Percentiles rank a stretch among this genome's conserved stretches.
Conservation (phyloP, 2,888 invertebrate species). For the Dromius quadrimaculatus region DNA sequence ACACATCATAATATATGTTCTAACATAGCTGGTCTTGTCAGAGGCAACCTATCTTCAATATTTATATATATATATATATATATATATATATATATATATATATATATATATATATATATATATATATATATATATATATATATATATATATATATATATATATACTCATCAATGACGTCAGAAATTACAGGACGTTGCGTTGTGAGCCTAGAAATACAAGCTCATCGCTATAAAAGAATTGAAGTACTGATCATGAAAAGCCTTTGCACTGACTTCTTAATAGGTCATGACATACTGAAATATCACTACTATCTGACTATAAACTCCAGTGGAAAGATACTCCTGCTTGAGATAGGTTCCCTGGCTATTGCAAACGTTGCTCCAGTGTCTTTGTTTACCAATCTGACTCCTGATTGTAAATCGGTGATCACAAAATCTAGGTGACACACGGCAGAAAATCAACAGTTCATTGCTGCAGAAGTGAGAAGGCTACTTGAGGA, state of each 20-base stretch:
- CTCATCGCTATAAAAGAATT: neutral
- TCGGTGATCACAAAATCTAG: neutral
- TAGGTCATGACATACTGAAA: too few species aligned
- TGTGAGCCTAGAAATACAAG: too few species aligned
- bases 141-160: too few species aligned
- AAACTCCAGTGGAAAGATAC: neutral
- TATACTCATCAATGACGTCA: neutral
- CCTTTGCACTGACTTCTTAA: too few species aligned
- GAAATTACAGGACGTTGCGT: too few species aligned
- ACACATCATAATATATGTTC: too few species aligned
- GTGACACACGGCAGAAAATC: neutral
- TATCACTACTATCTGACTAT: neutral
- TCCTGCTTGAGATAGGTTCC: neutral
- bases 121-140: too few species aligned
- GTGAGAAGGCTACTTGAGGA: neutral
- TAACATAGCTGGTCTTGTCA: too few species aligned
- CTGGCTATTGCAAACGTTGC: neutral
- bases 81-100: too few species aligned
- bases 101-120: too few species aligned
- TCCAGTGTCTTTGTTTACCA: neutral
- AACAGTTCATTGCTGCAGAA: neutral
- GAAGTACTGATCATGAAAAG: neutral
- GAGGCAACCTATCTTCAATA: too few species aligned
- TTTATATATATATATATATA: too few species aligned
- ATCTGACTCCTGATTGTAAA: neutral